Evolutionary conservation across 2,113 vertebrate genomes (phyloP).

Genomic region (Pedionomus torquatus): DNA sequence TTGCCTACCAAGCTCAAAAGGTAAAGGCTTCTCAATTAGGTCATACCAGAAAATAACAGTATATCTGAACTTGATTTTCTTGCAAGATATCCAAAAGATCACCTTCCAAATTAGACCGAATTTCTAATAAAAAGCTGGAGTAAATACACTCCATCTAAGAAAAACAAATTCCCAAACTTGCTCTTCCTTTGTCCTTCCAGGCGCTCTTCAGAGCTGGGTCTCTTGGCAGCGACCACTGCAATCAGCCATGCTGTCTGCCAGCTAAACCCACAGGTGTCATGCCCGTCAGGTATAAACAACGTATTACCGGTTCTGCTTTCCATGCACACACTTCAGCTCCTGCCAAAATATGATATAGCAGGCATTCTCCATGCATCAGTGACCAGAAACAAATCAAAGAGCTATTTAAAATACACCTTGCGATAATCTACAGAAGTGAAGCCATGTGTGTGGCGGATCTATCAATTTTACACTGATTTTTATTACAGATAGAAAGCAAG

Average conservation of each 20-base stretch:
- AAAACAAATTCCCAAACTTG: background rate
- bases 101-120: background rate
- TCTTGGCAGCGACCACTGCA: background rate
- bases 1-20: background rate
- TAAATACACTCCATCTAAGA: background rate
- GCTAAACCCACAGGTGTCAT: background rate
- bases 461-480: background rate
- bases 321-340: background rate
- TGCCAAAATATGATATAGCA: background rate
- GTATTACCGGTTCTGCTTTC: background rate
- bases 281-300: background rate
- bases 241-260: background rate
- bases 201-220: background rate
- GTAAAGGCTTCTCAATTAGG: background rate
- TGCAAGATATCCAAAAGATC: background rate
- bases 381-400: background rate
- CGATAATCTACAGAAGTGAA: background rate
- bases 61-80: background rate
- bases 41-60: background rate
- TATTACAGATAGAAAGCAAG: background rate
- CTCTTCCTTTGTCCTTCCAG: background rate
- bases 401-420: background rate
- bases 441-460: background rate
- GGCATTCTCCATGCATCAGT: background rate
- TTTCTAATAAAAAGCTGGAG: background rate